Percentiles rank a stretch among this genome's conserved stretches.
phyloP scores from a whole-genome alignment of 2,113 vertebrate species.

The Campylomormyrus numenius region DNA sequence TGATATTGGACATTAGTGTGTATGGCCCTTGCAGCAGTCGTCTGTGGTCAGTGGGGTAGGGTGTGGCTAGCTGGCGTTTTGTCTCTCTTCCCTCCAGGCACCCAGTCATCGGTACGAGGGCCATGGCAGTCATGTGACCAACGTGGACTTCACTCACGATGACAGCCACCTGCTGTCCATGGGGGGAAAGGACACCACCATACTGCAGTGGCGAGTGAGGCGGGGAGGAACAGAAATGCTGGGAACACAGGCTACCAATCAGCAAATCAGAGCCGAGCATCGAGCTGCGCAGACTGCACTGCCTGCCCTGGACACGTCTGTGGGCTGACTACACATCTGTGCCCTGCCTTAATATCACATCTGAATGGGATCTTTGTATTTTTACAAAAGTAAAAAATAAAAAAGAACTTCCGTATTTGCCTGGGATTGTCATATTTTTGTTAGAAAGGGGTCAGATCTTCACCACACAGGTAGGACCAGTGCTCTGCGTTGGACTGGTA shows the following conservation, averaged over 20 bases:
- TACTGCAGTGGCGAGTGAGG: slow-evolving; percentile 81
- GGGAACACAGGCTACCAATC: background rate
- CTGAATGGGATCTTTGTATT: background rate
- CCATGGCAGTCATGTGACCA: slow-evolving; percentile 90
- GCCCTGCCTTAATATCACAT: background rate
- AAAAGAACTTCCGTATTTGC: background rate
- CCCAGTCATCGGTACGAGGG: slow-evolving; percentile 81
- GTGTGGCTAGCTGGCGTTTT: background rate
- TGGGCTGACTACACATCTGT: background rate
- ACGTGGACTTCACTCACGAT: slow-evolving; percentile 79
- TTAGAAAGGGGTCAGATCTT: background rate
- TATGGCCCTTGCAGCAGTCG: background rate
- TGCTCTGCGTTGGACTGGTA: too few relatives aligned
- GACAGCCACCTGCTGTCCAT: slow-evolving; percentile 81
- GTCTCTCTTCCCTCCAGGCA: slow-evolving; percentile 54
- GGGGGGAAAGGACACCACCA: slow-evolving; percentile 86
- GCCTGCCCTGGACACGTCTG: background rate
- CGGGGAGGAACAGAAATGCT: background rate
- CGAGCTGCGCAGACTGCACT: background rate
- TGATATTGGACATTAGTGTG: background rate
- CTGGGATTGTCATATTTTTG: background rate
- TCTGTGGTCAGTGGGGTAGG: background rate
- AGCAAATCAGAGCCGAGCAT: background rate
- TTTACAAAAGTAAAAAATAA: background rate
- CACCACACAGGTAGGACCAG: too few relatives aligned